Conservation (phyloP, 2,888 invertebrate species). For the Cremastinae sp. region DNA sequence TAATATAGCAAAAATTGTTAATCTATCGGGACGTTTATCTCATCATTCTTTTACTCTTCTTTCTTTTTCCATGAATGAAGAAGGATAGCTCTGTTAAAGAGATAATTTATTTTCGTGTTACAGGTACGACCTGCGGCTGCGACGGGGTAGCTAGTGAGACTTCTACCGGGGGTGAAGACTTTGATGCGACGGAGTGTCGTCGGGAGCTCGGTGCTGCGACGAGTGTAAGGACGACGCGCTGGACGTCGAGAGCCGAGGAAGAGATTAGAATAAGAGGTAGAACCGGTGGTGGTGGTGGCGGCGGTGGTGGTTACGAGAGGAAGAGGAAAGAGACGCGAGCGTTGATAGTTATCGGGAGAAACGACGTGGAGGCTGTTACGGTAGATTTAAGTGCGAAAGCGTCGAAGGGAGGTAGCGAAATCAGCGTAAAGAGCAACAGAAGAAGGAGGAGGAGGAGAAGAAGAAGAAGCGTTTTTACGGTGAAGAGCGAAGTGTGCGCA, state of each 20-base stretch:
- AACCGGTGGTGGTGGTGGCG: conserved; percentile 51
- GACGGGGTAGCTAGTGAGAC: conserved; percentile 77
- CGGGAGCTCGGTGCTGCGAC: conserved; percentile 36
- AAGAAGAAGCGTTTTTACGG: conserved; percentile 56
- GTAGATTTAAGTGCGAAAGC: conserved; percentile 63
- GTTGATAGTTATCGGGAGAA: conserved; percentile 26
- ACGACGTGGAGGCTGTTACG: conserved; percentile 22
- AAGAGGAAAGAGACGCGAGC: conserved; percentile 38
- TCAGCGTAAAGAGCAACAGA: conserved; percentile 52
- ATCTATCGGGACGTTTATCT: too few relatives aligned
- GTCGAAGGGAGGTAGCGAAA: conserved; percentile 58
- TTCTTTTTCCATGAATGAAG: too few relatives aligned
- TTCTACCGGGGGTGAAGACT: conserved; percentile 70
- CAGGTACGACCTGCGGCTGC: conserved; percentile 79
- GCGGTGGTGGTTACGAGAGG: conserved; percentile 44
- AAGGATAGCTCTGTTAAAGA: too few relatives aligned
- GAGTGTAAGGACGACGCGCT: conserved; percentile 51
- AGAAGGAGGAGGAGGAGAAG: conserved; percentile 61
- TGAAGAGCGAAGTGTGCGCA: conserved; percentile 65
- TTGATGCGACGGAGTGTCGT: conserved; percentile 48
- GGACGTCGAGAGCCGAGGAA: conserved; percentile 54
- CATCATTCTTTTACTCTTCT: too few relatives aligned
- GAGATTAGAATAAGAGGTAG: conserved; percentile 59
- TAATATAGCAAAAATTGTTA: too few relatives aligned
- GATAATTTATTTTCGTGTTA: conserved; percentile 63